Evolutionary conservation across 2,797 vertebrate genomes (phyloP).

Genomic region (Ctenopoma multispine): DNA sequence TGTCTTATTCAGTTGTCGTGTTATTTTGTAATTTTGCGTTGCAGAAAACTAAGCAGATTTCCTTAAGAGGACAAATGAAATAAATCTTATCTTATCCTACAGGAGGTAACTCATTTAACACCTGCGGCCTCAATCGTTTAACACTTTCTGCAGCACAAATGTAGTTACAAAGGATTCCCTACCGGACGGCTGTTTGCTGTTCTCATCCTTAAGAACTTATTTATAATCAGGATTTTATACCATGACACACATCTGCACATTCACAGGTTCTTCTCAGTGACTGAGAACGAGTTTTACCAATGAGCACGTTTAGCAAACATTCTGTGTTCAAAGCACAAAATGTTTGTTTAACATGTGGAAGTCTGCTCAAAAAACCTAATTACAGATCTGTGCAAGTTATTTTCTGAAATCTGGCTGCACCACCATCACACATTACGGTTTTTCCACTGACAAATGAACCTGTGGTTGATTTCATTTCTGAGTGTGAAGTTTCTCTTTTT

Average conservation of each 20-base stretch:
- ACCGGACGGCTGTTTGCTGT: no score
- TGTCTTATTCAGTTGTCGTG: no score
- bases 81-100: no score
- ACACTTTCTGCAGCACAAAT: no score
- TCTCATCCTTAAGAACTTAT: no score
- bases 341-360: constrained; percentile 3
- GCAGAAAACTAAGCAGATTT: no score
- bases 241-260: not conserved
- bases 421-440: constrained; percentile 41
- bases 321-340: constrained; percentile 7
- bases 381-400: constrained; percentile 61
- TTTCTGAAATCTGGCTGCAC: constrained; percentile 60
- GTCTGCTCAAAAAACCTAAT: constrained; percentile 41
- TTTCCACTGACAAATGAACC: constrained; percentile 49
- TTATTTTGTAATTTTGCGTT: no score
- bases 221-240: not conserved
- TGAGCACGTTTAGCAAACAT: not conserved
- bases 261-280: not conserved
- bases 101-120: constrained; percentile 2
- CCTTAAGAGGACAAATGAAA: no score
- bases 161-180: no score
- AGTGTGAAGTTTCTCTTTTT: constrained; percentile 15
- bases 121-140: not conserved
- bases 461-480: constrained; percentile 8
- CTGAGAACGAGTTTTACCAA: no score